Conservation (phyloP, 1,140 invertebrate species). For the Drosophila murphyi region DNA sequence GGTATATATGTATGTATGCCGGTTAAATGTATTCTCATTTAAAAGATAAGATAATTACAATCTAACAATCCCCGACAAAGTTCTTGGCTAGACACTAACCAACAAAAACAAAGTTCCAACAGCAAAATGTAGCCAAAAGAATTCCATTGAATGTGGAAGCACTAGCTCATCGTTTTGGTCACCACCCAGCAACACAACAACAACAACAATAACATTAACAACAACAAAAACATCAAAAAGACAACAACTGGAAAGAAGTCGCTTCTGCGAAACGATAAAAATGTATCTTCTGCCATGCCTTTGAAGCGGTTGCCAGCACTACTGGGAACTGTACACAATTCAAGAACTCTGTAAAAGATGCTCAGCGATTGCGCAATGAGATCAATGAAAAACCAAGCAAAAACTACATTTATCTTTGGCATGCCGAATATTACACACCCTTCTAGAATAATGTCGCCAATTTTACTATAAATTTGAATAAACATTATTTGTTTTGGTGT, state of each 20-base stretch:
- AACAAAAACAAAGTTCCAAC: not conserved
- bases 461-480: too few relatives aligned
- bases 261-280: slow-evolving; percentile 32
- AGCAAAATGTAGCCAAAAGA: slow-evolving; percentile 13
- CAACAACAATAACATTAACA: not conserved
- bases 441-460: too few relatives aligned
- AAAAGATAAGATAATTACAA: slow-evolving; percentile 48
- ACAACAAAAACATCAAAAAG: too few relatives aligned
- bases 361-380: slow-evolving; percentile 7
- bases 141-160: slow-evolving; percentile 38
- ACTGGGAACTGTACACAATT: not conserved
- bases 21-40: slow-evolving; percentile 9
- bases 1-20: not conserved
- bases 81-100: slow-evolving; percentile 8
- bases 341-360: slow-evolving; percentile 1
- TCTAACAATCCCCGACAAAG: slow-evolving; percentile 9
- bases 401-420: too few relatives aligned
- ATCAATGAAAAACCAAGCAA: not conserved
- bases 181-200: slow-evolving; percentile 6
- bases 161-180: not conserved
- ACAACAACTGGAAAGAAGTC: not conserved
- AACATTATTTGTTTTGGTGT: too few relatives aligned
- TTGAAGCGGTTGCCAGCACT: slow-evolving; percentile 8
- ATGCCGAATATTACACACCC: too few relatives aligned
- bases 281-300: slow-evolving; percentile 1